These are phyloP conservation scores for Amphipoea oculea DNA, from an alignment of 2,888 invertebrate species.

Conservation along the genomic window DNA sequence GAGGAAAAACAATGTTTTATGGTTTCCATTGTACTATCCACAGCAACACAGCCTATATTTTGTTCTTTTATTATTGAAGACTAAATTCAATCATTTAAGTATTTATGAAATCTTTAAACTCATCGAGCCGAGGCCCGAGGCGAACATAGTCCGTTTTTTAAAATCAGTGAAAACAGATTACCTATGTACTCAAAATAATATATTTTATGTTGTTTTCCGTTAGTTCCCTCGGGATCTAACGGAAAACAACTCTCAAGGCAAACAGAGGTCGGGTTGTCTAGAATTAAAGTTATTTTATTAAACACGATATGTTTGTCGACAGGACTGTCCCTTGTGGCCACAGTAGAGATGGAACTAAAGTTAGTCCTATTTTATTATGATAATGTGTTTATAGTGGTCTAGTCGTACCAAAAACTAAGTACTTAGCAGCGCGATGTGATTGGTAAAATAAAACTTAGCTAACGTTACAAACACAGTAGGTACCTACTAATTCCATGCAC, in stretches of 20 bases:
- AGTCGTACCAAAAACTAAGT: not conserved
- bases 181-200: not conserved
- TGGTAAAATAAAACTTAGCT: not conserved
- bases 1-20: no score
- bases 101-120: not conserved
- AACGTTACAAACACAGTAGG: not conserved
- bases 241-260: not conserved
- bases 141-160: not conserved
- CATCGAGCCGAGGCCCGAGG: not conserved
- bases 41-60: no score
- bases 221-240: not conserved
- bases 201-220: not conserved
- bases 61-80: not conserved
- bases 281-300: not conserved
- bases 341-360: not conserved
- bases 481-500: not conserved
- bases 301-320: not conserved
- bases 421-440: not conserved
- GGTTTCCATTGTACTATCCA: not conserved
- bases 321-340: not conserved
- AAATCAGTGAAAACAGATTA: not conserved
- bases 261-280: not conserved
- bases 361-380: not conserved
- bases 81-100: not conserved
- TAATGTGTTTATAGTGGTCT: not conserved